Percentiles rank a stretch among this genome's conserved stretches.
These are phyloP conservation scores for Buceros bicornis DNA, from an alignment of 2,797 vertebrate species.

Conservation along the genomic window DNA sequence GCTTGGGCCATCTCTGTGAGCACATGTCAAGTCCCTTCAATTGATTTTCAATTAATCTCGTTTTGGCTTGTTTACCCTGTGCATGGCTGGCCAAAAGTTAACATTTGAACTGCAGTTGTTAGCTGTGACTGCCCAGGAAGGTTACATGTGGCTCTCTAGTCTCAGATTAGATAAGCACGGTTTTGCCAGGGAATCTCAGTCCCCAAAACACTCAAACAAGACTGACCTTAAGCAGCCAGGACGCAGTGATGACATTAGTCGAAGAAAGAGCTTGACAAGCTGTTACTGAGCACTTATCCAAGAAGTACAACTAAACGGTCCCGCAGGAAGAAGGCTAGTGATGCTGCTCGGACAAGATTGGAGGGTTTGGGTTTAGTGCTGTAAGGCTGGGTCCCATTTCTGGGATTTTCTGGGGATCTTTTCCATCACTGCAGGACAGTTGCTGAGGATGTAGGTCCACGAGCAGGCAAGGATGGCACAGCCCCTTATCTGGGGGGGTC, in stretches of 20 bases:
- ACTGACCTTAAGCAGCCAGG: background rate
- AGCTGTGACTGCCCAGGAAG: conserved; percentile 43
- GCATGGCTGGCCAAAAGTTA: conserved; percentile 47
- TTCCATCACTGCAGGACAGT: background rate
- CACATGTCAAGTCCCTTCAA: conserved; percentile 4
- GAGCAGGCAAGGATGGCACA: background rate
- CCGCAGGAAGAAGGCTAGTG: background rate
- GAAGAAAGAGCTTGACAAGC: background rate
- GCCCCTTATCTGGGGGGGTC: background rate
- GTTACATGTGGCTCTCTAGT: background rate
- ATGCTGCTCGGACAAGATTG: background rate
- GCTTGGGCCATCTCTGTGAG: conserved; percentile 46
- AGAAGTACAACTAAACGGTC: background rate
- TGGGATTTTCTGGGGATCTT: background rate
- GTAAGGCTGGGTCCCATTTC: background rate
- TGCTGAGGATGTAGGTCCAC: background rate
- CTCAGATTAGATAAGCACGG: conserved; percentile 19
- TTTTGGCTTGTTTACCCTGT: conserved; percentile 25
- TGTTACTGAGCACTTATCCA: background rate
- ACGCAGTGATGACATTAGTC: background rate
- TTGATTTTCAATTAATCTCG: conserved; percentile 50
- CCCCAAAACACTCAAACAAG: background rate
- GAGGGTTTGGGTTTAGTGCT: background rate
- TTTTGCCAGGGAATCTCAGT: background rate
- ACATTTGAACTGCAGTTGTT: conserved; percentile 16